Evolutionary conservation across 1,140 invertebrate genomes (phyloP).

Genomic region (Drosophila obscura): DNA sequence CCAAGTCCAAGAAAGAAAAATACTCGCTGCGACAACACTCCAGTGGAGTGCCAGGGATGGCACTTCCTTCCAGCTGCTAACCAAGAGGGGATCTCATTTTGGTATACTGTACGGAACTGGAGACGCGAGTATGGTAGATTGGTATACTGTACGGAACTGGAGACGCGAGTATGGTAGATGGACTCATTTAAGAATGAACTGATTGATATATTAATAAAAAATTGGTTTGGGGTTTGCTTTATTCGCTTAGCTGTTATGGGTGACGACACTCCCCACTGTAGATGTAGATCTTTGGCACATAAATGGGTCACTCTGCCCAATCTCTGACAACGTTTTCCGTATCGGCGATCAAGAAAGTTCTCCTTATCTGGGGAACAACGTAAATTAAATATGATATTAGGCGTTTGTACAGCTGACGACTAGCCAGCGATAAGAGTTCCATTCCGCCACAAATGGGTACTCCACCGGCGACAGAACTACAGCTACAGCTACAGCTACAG

Average conservation of each 20-base stretch:
- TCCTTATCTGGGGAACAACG: conserved; percentile 56
- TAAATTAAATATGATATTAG: conserved; percentile 68
- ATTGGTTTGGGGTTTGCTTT: no score
- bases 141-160: neutral
- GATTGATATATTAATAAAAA: no score
- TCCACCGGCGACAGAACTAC: neutral
- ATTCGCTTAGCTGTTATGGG: no score
- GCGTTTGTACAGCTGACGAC: conserved; percentile 66
- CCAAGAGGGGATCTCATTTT: no score
- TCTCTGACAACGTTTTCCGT: neutral
- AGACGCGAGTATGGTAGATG: no score
- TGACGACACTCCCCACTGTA: no score
- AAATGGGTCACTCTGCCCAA: conserved; percentile 30
- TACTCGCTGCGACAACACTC: conserved; percentile 77
- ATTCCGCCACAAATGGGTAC: neutral
- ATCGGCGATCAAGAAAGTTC: conserved; percentile 41
- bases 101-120: neutral
- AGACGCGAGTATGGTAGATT: no score
- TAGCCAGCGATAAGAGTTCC: conserved; percentile 21
- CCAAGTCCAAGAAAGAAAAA: conserved; percentile 81
- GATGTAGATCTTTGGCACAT: neutral
- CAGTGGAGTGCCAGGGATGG: conserved; percentile 49
- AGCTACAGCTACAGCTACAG: neutral
- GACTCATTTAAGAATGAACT: no score
- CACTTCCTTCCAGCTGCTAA: conserved; percentile 15